Percentiles rank a stretch among this genome's conserved stretches.
phyloP scores from a whole-genome alignment of 37 sponge, comb jelly and placozoan genomes.

The Oopsacas minuta region DNA sequence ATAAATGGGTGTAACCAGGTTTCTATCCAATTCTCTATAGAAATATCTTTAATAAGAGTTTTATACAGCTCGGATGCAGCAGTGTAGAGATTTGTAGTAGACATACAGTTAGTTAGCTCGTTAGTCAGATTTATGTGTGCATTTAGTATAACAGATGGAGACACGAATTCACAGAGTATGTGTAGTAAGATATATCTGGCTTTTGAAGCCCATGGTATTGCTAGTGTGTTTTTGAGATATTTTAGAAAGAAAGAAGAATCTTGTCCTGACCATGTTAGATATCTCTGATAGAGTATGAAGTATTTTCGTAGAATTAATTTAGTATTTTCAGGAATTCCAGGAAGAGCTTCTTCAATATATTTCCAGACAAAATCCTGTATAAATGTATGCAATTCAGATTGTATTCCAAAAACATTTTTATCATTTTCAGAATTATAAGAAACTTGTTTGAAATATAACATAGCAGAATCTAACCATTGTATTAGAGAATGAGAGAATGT shows the following conservation, averaged over 20 bases:
- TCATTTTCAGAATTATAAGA: not conserved
- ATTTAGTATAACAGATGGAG: not conserved
- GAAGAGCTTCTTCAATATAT: not conserved
- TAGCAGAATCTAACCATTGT: not conserved
- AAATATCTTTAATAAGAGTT: not conserved
- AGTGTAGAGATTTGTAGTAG: not conserved
- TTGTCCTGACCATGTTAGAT: not conserved
- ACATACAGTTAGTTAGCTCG: not conserved
- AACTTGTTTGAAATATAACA: not conserved
- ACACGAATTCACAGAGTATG: not conserved
- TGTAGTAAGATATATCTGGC: slow-evolving; percentile 13
- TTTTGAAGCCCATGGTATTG: not conserved
- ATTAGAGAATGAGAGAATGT: not conserved
- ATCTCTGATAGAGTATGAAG: not conserved
- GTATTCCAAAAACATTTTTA: not conserved
- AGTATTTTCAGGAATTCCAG: not conserved
- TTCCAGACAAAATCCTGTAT: not conserved
- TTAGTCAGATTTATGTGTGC: not conserved
- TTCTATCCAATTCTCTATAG: not conserved
- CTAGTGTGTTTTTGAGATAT: not conserved
- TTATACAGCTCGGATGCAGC: not conserved
- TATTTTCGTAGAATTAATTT: not conserved
- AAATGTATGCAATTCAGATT: not conserved
- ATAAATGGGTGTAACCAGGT: not conserved
- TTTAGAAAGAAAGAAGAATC: not conserved